Evolutionary conservation across 2,113 vertebrate genomes (phyloP).

Genomic region (Eulemur rufifrons): DNA sequence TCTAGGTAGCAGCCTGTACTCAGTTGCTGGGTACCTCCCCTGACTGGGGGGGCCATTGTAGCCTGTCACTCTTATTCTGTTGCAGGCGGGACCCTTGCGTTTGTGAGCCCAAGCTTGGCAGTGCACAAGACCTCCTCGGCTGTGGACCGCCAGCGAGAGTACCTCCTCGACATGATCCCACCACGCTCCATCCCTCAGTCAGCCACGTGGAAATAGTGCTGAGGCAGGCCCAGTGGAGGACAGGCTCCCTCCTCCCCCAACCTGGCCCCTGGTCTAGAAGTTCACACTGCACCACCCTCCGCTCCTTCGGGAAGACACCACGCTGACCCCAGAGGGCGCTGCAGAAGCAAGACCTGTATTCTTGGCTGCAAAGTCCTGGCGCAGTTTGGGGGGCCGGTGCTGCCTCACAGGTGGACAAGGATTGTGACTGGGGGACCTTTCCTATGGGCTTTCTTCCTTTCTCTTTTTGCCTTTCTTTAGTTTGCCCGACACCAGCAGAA

Average conservation of each 20-base stretch:
- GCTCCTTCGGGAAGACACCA: not conserved
- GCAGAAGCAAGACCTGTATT: constrained; percentile 53
- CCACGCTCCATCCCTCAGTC: constrained; percentile 97
- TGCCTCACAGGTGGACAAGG: constrained; percentile 53
- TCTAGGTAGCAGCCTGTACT: not conserved
- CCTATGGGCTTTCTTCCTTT: constrained; percentile 7
- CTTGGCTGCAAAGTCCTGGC: constrained; percentile 58
- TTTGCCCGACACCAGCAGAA: constrained; percentile 83
- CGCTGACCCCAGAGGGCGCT: constrained; percentile 56
- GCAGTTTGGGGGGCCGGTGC: constrained; percentile 53
- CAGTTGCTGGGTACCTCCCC: not conserved
- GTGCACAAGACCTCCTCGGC: constrained; percentile 93
- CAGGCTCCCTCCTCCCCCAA: constrained; percentile 67
- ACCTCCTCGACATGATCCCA: constrained; percentile 99
- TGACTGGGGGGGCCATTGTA: fast-evolving
- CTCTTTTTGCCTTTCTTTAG: constrained; percentile 75
- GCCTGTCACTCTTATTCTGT: not conserved
- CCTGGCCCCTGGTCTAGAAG: constrained; percentile 74
- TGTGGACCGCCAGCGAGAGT: constrained; percentile 97
- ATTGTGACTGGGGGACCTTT: constrained; percentile 62
- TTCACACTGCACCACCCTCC: constrained; percentile 49
- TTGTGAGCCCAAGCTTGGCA: constrained; percentile 93
- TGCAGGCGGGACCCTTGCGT: constrained; percentile 93
- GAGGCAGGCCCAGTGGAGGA: constrained; percentile 71
- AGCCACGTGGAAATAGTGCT: constrained; percentile 96